Conservation (phyloP, 2,888 invertebrate species). For the Saturnia pavonia region DNA sequence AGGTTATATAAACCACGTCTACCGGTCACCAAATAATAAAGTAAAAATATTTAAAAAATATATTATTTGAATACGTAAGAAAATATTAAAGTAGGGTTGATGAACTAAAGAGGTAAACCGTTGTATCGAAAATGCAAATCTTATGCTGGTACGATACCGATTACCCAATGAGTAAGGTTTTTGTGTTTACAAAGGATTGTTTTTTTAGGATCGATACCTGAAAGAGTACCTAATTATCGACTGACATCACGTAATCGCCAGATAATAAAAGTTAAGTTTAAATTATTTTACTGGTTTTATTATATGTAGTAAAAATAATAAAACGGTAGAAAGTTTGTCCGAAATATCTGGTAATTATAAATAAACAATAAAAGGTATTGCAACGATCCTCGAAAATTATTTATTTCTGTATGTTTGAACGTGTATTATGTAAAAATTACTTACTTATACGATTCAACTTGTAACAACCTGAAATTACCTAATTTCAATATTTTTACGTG, state of each 20-base stretch:
- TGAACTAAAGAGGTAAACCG: conserved; percentile 3
- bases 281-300: background rate
- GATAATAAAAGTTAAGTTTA: background rate
- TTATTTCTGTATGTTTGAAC: background rate
- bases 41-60: background rate
- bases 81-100: background rate
- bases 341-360: background rate
- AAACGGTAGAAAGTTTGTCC: background rate
- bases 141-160: conserved; percentile 5
- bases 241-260: background rate
- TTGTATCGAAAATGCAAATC: background rate
- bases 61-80: background rate
- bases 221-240: background rate
- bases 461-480: no score
- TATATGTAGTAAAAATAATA: background rate
- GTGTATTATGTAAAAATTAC: background rate
- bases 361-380: background rate
- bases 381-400: background rate
- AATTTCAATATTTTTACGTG: no score
- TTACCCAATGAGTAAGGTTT: background rate
- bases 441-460: background rate
- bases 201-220: conserved; percentile 3
- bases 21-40: conserved; percentile 11
- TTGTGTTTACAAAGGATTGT: conserved; percentile 9
- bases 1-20: conserved; percentile 46